Evolutionary conservation across 2,113 vertebrate species (phyloP).

Genomic region (Thalassoma bifasciatum): DNA sequence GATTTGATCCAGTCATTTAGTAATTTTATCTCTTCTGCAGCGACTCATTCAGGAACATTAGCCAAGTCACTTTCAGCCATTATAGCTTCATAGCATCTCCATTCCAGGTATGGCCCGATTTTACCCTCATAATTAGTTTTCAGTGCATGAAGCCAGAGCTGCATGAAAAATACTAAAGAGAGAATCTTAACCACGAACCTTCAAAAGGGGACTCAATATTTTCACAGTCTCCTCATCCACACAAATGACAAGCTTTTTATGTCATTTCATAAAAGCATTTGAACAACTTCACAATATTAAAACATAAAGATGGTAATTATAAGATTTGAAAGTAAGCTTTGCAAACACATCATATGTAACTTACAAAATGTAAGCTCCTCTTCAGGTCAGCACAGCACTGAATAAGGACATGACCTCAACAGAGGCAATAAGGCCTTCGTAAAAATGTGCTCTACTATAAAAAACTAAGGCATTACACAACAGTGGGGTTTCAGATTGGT

Average conservation of each 20-base stretch:
- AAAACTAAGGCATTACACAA: neutral
- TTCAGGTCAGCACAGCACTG: neutral
- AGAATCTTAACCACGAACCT: neutral
- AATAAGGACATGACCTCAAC: conserved; percentile 5
- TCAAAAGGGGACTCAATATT: neutral
- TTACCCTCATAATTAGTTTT: conserved; percentile 11
- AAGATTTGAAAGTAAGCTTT: neutral
- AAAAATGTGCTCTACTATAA: neutral
- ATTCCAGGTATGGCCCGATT: conserved; percentile 4
- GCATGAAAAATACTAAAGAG: neutral
- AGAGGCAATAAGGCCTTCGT: neutral
- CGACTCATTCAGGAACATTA: conserved; percentile 33
- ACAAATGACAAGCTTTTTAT: neutral
- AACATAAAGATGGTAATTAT: neutral
- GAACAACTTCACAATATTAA: neutral
- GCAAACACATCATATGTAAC: neutral
- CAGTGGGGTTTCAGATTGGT: neutral
- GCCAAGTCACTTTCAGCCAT: neutral
- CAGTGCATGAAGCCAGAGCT: conserved; percentile 1
- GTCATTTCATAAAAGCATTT: neutral
- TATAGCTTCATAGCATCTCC: conserved; percentile 3
- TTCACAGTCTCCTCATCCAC: neutral
- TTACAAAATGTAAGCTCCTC: neutral
- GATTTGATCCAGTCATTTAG: conserved; percentile 9
- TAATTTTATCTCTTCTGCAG: conserved; percentile 15